phyloP scores from a whole-genome alignment of 2,888 invertebrate species.

The Stomorhina lunata region DNA sequence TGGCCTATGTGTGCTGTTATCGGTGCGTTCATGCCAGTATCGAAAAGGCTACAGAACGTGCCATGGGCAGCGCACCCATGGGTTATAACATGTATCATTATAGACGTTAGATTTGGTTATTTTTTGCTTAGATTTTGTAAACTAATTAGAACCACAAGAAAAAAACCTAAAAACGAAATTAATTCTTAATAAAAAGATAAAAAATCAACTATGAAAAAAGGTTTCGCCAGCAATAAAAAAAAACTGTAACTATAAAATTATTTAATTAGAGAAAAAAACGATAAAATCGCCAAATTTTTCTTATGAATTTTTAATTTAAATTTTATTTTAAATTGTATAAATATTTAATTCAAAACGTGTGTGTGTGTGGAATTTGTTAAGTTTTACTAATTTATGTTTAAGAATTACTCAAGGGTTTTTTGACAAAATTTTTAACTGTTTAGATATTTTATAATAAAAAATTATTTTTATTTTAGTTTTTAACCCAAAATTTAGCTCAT shows the following conservation, averaged over 20 bases:
- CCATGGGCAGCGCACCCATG: slow-evolving; percentile 80
- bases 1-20: slow-evolving; percentile 91
- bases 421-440: slow-evolving; percentile 19
- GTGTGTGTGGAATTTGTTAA: not conserved
- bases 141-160: not conserved
- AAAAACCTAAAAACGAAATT: not conserved
- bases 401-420: not conserved
- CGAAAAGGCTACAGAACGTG: slow-evolving; percentile 80
- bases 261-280: not conserved
- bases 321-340: not conserved
- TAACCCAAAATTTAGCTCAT: slow-evolving; percentile 72
- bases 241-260: not conserved
- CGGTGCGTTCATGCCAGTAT: slow-evolving; percentile 83
- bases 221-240: slow-evolving; percentile 39
- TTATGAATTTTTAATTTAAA: not conserved
- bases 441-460: not conserved
- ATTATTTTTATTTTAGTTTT: not conserved
- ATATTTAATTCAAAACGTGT: not conserved
- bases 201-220: not conserved
- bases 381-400: not conserved
- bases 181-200: not conserved
- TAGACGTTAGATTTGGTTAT: slow-evolving; percentile 77
- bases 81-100: slow-evolving; percentile 79
- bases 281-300: not conserved
- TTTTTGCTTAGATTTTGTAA: slow-evolving; percentile 64